Conservation (phyloP, 2,888 invertebrate species). For the Lasioglossum marginatum region DNA sequence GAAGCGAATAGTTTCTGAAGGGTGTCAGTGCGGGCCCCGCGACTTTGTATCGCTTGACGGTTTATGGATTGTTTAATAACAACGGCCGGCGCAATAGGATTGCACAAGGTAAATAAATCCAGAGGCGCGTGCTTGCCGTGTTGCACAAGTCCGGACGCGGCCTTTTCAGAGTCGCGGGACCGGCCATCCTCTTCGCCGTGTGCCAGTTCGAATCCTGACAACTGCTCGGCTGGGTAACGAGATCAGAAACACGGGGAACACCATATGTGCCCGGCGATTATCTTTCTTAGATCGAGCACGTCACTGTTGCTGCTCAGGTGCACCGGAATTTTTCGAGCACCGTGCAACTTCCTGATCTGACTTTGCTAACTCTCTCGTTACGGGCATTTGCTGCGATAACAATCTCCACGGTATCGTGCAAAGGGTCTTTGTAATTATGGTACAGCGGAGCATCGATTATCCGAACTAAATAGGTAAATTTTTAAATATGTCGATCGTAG, state of each 20-base stretch:
- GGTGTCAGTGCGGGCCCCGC: neutral
- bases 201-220: neutral
- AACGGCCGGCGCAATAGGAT: neutral
- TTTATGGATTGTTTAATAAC: slow-evolving; percentile 37
- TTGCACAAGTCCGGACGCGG: slow-evolving; percentile 36
- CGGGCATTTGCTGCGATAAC: neutral
- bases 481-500: no score
- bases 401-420: neutral
- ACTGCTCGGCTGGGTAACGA: slow-evolving; percentile 20
- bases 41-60: neutral
- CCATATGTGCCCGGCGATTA: neutral
- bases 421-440: neutral
- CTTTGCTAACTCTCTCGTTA: neutral
- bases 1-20: no score
- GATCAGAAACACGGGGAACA: neutral
- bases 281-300: neutral
- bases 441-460: neutral
- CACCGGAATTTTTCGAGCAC: neutral
- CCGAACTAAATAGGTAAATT: no score
- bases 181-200: slow-evolving; percentile 25
- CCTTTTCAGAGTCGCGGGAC: slow-evolving; percentile 31
- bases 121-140: slow-evolving; percentile 19
- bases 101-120: slow-evolving; percentile 49
- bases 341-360: neutral
- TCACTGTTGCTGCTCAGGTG: neutral